phyloP scores from a whole-genome alignment of 23 tunicate genomes.

The Aplidium turbinatum region DNA sequence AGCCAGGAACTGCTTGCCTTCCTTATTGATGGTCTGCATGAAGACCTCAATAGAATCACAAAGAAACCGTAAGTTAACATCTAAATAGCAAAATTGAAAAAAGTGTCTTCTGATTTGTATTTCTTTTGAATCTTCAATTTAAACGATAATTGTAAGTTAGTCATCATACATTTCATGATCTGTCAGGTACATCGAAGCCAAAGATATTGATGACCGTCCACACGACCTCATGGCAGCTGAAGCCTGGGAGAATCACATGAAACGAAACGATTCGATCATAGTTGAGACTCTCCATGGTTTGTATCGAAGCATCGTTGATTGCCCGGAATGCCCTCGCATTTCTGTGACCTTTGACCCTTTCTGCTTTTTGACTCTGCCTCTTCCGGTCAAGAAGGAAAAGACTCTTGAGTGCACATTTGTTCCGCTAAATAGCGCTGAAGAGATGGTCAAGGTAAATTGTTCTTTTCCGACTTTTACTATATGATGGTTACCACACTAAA shows the following conservation, averaged over 20 bases:
- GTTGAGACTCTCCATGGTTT: constrained; percentile 87
- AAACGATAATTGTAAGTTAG: background rate
- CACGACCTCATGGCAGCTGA: constrained; percentile 61
- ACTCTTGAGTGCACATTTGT: constrained; percentile 57
- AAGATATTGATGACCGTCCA: constrained; percentile 82
- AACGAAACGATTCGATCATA: constrained; percentile 74
- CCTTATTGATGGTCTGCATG: constrained; percentile 89
- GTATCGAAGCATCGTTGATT: constrained; percentile 79
- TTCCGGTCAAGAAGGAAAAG: constrained; percentile 48
- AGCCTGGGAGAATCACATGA: constrained; percentile 77
- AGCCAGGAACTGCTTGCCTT: constrained; percentile 88
- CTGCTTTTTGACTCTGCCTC: constrained; percentile 78
- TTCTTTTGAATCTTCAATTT: background rate
- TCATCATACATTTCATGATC: background rate
- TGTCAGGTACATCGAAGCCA: constrained; percentile 75
- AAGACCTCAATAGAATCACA: constrained; percentile 77
- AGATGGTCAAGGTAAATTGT: constrained; percentile 56
- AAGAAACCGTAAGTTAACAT: constrained; percentile 88
- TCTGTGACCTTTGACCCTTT: constrained; percentile 97
- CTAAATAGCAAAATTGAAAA: background rate
- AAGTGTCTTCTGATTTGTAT: background rate
- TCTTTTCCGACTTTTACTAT: no score
- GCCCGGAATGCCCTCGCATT: constrained; percentile 86
- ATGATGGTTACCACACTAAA: no score
- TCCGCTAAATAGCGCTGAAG: constrained; percentile 38